phyloP scores from a whole-genome alignment of 2,888 invertebrate genomes.

The Pterostichus niger region DNA sequence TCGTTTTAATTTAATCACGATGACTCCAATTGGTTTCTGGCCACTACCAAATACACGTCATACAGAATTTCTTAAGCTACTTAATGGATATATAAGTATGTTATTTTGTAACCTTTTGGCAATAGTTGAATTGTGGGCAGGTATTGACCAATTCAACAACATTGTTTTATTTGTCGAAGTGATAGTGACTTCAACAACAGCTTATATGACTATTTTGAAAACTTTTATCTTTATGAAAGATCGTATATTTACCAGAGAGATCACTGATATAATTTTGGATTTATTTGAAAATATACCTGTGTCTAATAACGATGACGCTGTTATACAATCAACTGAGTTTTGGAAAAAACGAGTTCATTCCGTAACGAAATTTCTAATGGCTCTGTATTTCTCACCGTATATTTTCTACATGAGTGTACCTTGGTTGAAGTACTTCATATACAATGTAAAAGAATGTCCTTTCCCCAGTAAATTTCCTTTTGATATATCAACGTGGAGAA shows the following conservation, averaged over 20 bases:
- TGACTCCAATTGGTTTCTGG: slow-evolving; percentile 31
- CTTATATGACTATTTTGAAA: neutral
- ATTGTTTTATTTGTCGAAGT: neutral
- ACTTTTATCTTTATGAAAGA: neutral
- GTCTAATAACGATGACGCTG: neutral
- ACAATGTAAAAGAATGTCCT: neutral
- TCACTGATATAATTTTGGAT: neutral
- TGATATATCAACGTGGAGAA: neutral
- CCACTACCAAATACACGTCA: neutral
- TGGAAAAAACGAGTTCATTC: slow-evolving; percentile 28
- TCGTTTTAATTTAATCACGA: neutral
- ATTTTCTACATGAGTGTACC: slow-evolving; percentile 1
- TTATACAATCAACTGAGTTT: neutral
- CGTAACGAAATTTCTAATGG: neutral
- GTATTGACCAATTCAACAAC: neutral
- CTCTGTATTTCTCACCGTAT: neutral
- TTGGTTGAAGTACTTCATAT: slow-evolving; percentile 9
- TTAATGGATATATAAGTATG: neutral
- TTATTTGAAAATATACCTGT: neutral
- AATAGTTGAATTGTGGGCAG: slow-evolving; percentile 9
- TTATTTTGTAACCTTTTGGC: neutral
- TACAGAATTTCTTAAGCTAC: neutral
- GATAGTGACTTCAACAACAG: neutral
- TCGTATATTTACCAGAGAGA: neutral
- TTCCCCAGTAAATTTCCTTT: slow-evolving; percentile 24